phyloP scores from a whole-genome alignment of 2,113 vertebrate genomes.

The Scopus umbretta region DNA sequence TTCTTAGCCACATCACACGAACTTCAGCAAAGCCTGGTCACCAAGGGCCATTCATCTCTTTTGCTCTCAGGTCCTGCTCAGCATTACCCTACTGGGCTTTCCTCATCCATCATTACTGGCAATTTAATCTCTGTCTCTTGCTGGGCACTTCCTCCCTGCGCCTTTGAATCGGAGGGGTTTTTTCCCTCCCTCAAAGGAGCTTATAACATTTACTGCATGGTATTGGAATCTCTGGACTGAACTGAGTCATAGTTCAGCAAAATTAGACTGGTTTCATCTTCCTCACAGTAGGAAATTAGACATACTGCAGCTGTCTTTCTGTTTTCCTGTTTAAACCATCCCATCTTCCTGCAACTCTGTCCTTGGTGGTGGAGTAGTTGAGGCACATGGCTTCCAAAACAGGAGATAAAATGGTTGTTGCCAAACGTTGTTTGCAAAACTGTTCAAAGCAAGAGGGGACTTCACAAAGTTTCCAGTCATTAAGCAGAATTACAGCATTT shows the following conservation, averaged over 20 bases:
- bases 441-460: neutral
- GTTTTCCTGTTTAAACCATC: constrained; percentile 6
- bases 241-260: constrained; percentile 41
- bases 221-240: constrained; percentile 39
- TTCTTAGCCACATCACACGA: neutral
- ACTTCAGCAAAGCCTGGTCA: neutral
- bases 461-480: constrained; percentile 10
- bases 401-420: neutral
- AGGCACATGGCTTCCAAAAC: constrained; percentile 8
- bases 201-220: constrained; percentile 21
- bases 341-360: neutral
- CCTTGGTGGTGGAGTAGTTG: neutral
- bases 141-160: neutral
- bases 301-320: constrained; percentile 16
- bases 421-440: constrained; percentile 24
- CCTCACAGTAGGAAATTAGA: constrained; percentile 27
- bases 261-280: constrained; percentile 37
- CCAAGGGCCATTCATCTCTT: constrained; percentile 11
- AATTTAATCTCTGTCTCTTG: constrained; percentile 1
- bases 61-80: neutral
- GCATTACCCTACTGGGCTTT: constrained; percentile 5
- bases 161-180: neutral
- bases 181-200: constrained; percentile 2
- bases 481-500: neutral
- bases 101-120: constrained; percentile 32